Evolutionary conservation across 2,113 vertebrate species (phyloP).

Genomic region (Ibidorhyncha struthersii): DNA sequence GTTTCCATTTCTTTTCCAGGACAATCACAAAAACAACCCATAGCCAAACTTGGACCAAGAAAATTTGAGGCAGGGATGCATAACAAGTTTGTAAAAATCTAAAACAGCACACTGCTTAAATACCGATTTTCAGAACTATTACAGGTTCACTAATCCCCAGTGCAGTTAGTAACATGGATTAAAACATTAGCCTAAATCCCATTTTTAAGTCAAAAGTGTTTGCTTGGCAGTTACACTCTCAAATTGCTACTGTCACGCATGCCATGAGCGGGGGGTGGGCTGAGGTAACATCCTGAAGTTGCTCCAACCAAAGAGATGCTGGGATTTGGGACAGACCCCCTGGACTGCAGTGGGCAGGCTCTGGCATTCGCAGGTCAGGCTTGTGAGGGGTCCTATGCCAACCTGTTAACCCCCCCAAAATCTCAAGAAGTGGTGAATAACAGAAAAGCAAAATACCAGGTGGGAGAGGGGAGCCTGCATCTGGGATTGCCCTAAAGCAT

Average conservation of each 20-base stretch:
- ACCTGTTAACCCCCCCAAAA: too few relatives aligned
- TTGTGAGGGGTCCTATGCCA: too few relatives aligned
- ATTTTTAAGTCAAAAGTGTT: conserved; percentile 11
- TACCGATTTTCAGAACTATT: not conserved
- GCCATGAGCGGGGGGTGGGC: not conserved
- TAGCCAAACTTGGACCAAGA: not conserved
- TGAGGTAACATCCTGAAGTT: not conserved
- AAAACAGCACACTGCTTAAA: not conserved
- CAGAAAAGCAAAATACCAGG: not conserved
- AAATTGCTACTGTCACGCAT: not conserved
- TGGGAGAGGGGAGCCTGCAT: not conserved
- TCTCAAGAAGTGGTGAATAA: not conserved
- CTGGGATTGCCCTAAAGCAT: not conserved
- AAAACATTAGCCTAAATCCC: conserved; percentile 8
- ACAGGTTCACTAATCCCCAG: not conserved
- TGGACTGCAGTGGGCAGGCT: not conserved
- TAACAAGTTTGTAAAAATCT: not conserved
- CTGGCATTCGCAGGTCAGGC: not conserved
- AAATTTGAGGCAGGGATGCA: not conserved
- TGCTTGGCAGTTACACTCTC: not conserved
- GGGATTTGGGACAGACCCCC: not conserved
- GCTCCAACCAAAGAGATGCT: not conserved
- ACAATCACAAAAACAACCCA: not conserved
- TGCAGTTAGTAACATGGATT: not conserved
- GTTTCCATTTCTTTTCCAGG: not conserved